Evolutionary conservation across 2,113 vertebrate species (phyloP).

Genomic region (Speoplatyrhinus poulsoni): DNA sequence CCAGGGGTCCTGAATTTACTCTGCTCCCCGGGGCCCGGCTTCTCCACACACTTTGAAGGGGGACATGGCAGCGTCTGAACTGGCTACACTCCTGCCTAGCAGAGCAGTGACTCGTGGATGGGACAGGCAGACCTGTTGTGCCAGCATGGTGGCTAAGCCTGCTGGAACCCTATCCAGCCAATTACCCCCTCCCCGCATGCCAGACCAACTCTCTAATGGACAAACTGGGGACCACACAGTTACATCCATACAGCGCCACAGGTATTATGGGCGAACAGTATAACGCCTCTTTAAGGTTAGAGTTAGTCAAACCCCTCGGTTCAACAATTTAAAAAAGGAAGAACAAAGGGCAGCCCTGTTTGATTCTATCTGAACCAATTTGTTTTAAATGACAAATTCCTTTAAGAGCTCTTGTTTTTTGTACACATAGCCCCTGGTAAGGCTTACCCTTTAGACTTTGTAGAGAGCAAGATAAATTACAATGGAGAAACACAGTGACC

Average conservation of each 20-base stretch:
- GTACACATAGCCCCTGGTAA: conserved; percentile 69
- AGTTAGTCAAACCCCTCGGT: neutral
- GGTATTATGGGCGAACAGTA: conserved; percentile 54
- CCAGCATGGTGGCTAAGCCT: conserved; percentile 77
- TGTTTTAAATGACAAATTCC: conserved; percentile 69
- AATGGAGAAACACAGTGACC: neutral
- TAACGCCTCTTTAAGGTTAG: conserved; percentile 22
- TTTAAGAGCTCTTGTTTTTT: conserved; percentile 60
- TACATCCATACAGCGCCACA: conserved; percentile 51
- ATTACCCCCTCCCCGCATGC: conserved; percentile 21
- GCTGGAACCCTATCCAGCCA: conserved; percentile 61
- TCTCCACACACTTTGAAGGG: conserved; percentile 69
- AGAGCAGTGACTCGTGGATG: conserved; percentile 59
- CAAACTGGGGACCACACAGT: conserved; percentile 65
- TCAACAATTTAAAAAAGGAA: conserved; percentile 41
- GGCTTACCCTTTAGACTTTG: conserved; percentile 70
- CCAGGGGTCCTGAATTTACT: conserved; percentile 66
- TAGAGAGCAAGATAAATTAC: conserved; percentile 20
- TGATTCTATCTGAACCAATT: conserved; percentile 64
- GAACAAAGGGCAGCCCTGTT: conserved; percentile 35
- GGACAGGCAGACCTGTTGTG: conserved; percentile 66
- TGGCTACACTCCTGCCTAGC: conserved; percentile 63
- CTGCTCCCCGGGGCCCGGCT: conserved; percentile 61
- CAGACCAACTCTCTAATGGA: conserved; percentile 74
- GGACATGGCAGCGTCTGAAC: conserved; percentile 56